phyloP scores from a whole-genome alignment of 1,140 invertebrate genomes.

The Drosophila suzukii region DNA sequence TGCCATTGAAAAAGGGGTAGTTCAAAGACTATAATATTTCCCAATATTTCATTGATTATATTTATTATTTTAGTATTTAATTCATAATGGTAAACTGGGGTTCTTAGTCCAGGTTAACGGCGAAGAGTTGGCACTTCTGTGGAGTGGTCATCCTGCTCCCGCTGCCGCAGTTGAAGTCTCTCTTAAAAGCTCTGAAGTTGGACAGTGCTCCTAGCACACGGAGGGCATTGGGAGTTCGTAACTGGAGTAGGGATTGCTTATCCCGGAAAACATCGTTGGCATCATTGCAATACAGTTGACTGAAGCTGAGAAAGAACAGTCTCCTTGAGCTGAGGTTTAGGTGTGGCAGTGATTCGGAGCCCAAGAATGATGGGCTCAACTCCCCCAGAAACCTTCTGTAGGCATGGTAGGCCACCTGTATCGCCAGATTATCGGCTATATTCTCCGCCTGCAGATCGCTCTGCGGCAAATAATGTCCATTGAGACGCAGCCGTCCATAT shows the following conservation, averaged over 20 bases:
- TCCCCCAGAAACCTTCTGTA: conserved; percentile 79
- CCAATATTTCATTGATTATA: background rate
- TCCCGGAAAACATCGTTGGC: conserved; percentile 61
- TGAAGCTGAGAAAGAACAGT: conserved; percentile 90
- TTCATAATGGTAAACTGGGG: background rate
- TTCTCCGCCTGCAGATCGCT: conserved; percentile 89
- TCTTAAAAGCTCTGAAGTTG: conserved; percentile 57
- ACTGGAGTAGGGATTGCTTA: conserved; percentile 70
- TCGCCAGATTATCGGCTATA: conserved; percentile 88
- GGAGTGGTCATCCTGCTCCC: conserved; percentile 87
- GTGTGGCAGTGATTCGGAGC: conserved; percentile 85
- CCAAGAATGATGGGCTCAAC: conserved; percentile 20
- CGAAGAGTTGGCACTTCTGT: conserved; percentile 84
- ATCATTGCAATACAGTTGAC: conserved; percentile 85
- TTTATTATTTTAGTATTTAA: background rate
- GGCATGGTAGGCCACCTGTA: conserved; percentile 87
- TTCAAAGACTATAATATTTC: too few species aligned
- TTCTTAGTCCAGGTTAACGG: conserved; percentile 11
- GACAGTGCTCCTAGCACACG: conserved; percentile 63
- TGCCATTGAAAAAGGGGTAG: too few species aligned
- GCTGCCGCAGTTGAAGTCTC: conserved; percentile 47
- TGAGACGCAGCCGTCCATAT: conserved; percentile 58
- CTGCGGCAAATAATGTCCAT: conserved; percentile 86
- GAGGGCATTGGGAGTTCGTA: conserved; percentile 54
- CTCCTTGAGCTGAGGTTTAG: conserved; percentile 86